A percentile compares a stretch with the other conserved stretches of the same genome.
phyloP scores from a whole-genome alignment of 2,113 vertebrate species.

The Sprattus sprattus region DNA sequence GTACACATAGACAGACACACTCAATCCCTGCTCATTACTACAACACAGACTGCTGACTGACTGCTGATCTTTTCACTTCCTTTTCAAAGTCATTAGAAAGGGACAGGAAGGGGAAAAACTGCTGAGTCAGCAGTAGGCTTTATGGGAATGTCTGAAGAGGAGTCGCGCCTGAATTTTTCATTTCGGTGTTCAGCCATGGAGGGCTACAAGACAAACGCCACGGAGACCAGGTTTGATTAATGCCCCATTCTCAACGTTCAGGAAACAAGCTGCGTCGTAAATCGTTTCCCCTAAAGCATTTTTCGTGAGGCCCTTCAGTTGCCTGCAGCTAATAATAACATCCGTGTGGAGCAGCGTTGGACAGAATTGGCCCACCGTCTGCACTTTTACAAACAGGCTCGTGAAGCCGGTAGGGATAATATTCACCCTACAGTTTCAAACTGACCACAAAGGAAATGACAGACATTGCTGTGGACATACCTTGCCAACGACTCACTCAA shows the following conservation, averaged over 20 bases:
- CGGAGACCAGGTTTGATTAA: not conserved
- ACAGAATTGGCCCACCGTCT: not conserved
- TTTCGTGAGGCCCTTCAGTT: not conserved
- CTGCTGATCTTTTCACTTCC: slow-evolving; percentile 19
- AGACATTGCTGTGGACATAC: not conserved
- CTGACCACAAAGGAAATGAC: not conserved
- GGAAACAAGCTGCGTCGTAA: not conserved
- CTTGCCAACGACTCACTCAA: not conserved
- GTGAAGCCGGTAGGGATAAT: no score
- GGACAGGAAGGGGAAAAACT: slow-evolving; percentile 19
- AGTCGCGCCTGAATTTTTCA: not conserved
- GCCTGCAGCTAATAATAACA: not conserved
- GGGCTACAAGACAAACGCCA: not conserved
- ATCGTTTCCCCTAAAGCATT: not conserved
- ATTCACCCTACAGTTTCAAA: not conserved
- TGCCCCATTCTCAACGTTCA: not conserved
- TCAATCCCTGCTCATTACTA: slow-evolving; percentile 39
- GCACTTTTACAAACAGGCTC: not conserved
- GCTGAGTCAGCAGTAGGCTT: not conserved
- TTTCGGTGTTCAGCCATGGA: not conserved
- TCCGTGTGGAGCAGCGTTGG: not conserved
- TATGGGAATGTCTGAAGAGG: not conserved
- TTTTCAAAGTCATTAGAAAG: not conserved
- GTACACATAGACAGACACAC: slow-evolving; percentile 17
- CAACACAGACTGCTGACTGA: slow-evolving; percentile 26